phyloP scores from a whole-genome alignment of 2,888 invertebrate genomes.

The Melipona bicolor region DNA sequence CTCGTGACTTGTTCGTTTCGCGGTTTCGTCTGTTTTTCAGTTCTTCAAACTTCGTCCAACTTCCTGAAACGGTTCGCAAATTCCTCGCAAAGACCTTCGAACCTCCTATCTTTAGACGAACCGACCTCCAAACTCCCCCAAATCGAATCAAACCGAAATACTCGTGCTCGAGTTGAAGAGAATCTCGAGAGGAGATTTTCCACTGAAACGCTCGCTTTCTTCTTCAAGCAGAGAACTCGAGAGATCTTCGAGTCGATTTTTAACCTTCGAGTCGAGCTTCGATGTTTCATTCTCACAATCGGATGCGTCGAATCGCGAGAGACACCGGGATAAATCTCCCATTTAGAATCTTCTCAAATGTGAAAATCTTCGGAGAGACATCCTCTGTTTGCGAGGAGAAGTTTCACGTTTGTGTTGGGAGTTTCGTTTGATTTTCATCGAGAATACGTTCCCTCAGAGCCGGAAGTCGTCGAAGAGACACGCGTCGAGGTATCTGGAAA shows the following conservation, averaged over 20 bases:
- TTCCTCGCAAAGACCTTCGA: constrained; percentile 20
- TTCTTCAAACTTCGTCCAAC: background rate
- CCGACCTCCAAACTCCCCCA: constrained; percentile 6
- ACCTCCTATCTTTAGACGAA: constrained; percentile 15
- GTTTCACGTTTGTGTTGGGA: too few relatives aligned
- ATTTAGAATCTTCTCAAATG: too few relatives aligned
- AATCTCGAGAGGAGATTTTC: constrained; percentile 4
- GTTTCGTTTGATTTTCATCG: background rate
- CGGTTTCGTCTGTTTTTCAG: background rate
- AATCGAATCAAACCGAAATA: background rate
- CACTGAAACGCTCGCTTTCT: too few relatives aligned
- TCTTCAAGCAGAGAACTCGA: too few relatives aligned
- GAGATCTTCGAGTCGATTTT: background rate
- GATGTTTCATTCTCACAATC: too few relatives aligned
- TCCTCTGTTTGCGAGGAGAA: too few relatives aligned
- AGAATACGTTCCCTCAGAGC: background rate
- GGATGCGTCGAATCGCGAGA: too few relatives aligned
- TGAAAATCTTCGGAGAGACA: too few relatives aligned
- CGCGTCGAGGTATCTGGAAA: background rate
- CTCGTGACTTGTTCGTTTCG: too few relatives aligned
- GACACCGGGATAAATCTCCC: too few relatives aligned
- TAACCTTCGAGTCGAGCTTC: background rate
- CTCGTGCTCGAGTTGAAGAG: background rate
- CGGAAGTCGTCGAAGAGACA: background rate
- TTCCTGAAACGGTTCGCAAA: constrained; percentile 16